Evolutionary conservation across 2,797 vertebrate genomes (phyloP), one percentile per base, ranked within the genome.

Genomic region (Staurois parvus): DNA sequence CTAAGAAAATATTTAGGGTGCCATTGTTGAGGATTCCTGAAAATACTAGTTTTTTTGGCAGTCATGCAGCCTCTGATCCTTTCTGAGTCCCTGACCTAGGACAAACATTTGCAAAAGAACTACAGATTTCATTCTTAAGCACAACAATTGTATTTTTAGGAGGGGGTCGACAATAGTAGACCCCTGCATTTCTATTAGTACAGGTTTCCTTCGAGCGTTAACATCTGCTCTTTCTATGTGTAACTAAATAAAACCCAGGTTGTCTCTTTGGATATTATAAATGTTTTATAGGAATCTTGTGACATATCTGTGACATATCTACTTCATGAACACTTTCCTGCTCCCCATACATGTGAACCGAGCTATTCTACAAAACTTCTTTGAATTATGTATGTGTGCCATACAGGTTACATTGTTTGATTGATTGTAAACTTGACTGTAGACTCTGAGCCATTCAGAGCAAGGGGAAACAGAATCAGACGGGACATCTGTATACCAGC

Each of bases 401-500:
- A 26, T 64, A 64, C n/a, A 40, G 2, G 24, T 37, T 17, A 12
- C n/a, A 72, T 42, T 72, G 42, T 29, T 74, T 74, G 3, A 24
- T 21, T 5, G 48, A 9, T 30, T 30, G 48, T 59, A 76, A 56
- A 76, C n/a, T 24, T 8, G 28, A 21, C 17, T 56, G 7, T 62
- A 76, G 19, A 11, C 30, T 64, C 76, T 34, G 0, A 37, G 17
- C 62, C 64, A 67, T 42, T 67, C 59, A 37, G 34, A 66, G 32
- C 24, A n/a, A 40, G n/a, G 37, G 62, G 26, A 78, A 67, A 45
- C 11, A 26, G 62, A 42, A 78, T 26, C 34, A 17, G 12, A 67
- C 32, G 30, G 32, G 24, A 24, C 52, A 67, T 78, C 76, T 78
- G 62, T 78, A 66, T 59, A 37, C 32, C 76, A 78, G 59, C 76